phyloP scores from a whole-genome alignment of 2,888 invertebrate species.

The Hirtodrosophila alboralis region DNA sequence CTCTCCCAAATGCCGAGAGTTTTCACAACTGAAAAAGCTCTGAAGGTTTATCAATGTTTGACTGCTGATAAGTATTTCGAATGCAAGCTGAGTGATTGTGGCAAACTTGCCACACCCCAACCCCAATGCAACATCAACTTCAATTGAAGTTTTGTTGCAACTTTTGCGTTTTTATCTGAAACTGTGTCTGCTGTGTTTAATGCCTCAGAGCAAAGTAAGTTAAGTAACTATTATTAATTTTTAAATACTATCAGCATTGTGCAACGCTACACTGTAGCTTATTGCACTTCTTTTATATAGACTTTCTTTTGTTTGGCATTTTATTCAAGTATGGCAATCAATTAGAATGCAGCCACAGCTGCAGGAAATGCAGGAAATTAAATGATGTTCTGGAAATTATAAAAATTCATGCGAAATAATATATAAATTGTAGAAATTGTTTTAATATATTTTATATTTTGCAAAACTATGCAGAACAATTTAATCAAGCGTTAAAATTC shows the following conservation, averaged over 20 bases:
- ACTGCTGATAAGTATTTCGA: conserved; percentile 30
- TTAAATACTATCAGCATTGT: conserved; percentile 31
- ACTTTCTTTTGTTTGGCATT: conserved; percentile 44
- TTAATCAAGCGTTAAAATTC: too few species aligned
- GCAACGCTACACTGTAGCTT: conserved; percentile 1
- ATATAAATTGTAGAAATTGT: too few species aligned
- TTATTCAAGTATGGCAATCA: conserved; percentile 27
- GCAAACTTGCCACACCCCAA: neutral
- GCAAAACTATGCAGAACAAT: too few species aligned
- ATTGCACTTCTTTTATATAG: conserved; percentile 51
- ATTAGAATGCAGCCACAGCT: conserved; percentile 7
- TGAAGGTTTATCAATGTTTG: conserved; percentile 71
- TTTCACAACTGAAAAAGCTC: conserved; percentile 47
- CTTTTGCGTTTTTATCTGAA: too few species aligned
- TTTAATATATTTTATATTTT: too few species aligned
- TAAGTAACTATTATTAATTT: conserved; percentile 65
- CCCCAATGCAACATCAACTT: conserved; percentile 8
- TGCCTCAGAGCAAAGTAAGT: too few species aligned
- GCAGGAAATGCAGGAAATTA: neutral
- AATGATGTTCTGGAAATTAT: conserved; percentile 6
- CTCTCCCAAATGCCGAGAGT: conserved; percentile 29
- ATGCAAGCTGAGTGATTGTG: conserved; percentile 10
- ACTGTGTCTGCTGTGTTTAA: too few species aligned
- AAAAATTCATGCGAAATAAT: too few species aligned
- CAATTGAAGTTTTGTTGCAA: conserved; percentile 28